Base-by-base conservation (phyloP, 2,797 vertebrate genomes). In the Oryzias sinensis region DNA sequence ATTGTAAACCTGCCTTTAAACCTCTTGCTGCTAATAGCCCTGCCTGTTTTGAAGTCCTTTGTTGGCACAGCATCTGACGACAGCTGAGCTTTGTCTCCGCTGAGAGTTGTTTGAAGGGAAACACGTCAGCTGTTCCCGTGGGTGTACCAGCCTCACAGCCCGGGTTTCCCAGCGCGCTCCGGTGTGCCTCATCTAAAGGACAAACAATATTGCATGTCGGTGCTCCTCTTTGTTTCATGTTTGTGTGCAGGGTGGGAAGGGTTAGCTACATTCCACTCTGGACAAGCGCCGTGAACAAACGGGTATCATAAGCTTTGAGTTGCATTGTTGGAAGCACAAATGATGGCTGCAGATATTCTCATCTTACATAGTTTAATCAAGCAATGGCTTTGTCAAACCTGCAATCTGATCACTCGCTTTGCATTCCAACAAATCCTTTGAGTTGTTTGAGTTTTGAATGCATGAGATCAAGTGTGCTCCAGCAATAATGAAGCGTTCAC, bases 31-130 rank as follows among this genome's bases (percentile, higher is more conserved):
- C 14, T 62, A 41, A 58, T 44, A 33, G 47, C 46, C 18, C 20
- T 3, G 2, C 29, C 70, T 48, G 57, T 81, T 79, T 58, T 48
- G 43, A 73, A 70, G 60, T 70, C 67, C 53, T 11, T 62, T 18
- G 9, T 62, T 65, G 45, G 52, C 71, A 62, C 61, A 33, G 55
- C 13, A 7, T 43, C 37, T 40, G 41, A 56, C 71, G 72, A 60
- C 75, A 81, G 47, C 77, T 72, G 63, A 42, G 53, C 66, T 76
- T 77, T 74, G 78, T 81, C 65, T 11, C 70, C 18, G 2, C 40
- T 43, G 72, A 62, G 59, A 48, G 65, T 77, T 84, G 80, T 87
- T 82, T 79, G 53, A 79, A 82, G 74, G 75, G 80, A 82, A 87
- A 84, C 84, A 71, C 25, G 63, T 78, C 74, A 77, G 77, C 82